Conservation (phyloP, 2,888 invertebrate genomes). For the Trisateles emortualis region DNA sequence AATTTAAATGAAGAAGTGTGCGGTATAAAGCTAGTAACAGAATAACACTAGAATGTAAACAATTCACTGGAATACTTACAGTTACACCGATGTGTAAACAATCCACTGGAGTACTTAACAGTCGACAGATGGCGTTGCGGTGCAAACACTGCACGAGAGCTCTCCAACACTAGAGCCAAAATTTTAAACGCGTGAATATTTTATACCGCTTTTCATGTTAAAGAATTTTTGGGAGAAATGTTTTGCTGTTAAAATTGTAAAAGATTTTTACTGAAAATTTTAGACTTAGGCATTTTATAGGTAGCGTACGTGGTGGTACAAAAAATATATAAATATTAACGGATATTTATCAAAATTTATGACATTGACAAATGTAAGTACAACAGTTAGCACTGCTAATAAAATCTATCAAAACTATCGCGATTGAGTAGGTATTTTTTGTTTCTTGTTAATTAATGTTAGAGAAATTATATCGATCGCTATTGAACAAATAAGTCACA, state of each 20-base stretch:
- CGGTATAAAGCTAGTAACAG: constrained; percentile 11
- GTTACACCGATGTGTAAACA: constrained; percentile 11
- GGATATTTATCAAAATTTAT: no score
- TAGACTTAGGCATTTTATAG: no score
- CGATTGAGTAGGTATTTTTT: no score
- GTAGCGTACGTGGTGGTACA: not conserved
- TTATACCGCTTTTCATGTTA: constrained; percentile 11
- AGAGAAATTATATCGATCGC: no score
- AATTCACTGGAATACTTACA: constrained; percentile 17
- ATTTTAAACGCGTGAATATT: constrained; percentile 36
- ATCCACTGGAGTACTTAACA: constrained; percentile 24
- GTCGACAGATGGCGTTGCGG: constrained; percentile 35
- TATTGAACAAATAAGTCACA: no score
- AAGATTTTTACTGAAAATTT: not conserved
- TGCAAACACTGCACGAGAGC: constrained; percentile 30
- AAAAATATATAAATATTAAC: no score
- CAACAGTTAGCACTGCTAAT: no score
- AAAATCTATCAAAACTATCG: no score
- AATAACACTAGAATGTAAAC: constrained; percentile 19
- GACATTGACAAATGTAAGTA: no score
- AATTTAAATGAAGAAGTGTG: constrained; percentile 8
- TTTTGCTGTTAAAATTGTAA: not conserved
- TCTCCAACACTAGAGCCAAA: constrained; percentile 22
- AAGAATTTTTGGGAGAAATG: not conserved
- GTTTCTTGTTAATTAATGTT: no score